Percentiles rank a stretch among this genome's conserved stretches.
Conservation (phyloP, 2,113 vertebrate genomes). For the Pterocles orientalis region DNA sequence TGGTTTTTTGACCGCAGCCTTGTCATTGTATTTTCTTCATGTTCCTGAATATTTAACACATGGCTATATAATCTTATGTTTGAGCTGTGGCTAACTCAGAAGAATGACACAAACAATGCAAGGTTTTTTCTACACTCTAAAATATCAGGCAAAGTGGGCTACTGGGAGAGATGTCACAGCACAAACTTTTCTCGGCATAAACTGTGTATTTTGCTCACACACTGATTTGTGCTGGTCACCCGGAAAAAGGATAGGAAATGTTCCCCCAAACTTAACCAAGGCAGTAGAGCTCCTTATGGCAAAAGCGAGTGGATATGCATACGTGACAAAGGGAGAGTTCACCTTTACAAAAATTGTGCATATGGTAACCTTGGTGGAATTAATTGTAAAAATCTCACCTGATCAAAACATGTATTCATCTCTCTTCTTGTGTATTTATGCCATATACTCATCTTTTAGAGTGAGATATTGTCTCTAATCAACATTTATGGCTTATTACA, state of each 20-base stretch:
- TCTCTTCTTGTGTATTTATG: not conserved
- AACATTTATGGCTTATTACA: not conserved
- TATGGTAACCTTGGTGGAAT: not conserved
- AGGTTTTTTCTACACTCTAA: not conserved
- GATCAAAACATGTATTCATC: not conserved
- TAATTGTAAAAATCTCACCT: not conserved
- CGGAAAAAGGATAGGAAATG: not conserved
- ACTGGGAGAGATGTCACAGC: not conserved
- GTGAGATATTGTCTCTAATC: not conserved
- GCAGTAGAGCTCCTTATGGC: not conserved
- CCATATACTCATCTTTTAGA: not conserved
- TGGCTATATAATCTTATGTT: not conserved
- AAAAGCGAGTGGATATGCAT: not conserved
- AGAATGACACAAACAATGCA: not conserved
- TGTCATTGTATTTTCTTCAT: not conserved
- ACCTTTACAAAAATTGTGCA: not conserved
- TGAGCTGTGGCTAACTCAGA: not conserved
- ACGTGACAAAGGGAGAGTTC: not conserved
- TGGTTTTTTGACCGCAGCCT: not conserved
- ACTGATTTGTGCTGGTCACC: not conserved
- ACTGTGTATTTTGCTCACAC: not conserved
- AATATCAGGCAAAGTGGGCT: not conserved
- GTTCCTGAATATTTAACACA: not conserved
- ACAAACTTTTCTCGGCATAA: not conserved
- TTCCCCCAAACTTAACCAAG: not conserved